Conservation (phyloP, 2,888 invertebrate species). For the Sceliomorpha sp. region DNA sequence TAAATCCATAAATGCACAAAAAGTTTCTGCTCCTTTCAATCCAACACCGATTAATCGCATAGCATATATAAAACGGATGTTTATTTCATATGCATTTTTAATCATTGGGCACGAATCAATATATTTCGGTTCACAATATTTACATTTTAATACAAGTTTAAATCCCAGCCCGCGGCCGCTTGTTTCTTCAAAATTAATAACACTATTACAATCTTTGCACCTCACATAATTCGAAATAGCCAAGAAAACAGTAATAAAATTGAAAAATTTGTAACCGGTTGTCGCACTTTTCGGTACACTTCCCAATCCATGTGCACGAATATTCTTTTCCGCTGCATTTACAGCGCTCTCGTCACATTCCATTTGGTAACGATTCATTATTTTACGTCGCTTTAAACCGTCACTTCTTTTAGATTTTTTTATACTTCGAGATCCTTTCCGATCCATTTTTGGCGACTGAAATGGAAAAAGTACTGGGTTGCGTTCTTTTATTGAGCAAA, state of each 20-base stretch:
- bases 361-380: slow-evolving; percentile 11
- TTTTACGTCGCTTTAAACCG: slow-evolving; percentile 6
- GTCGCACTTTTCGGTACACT: slow-evolving; percentile 13
- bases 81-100: slow-evolving; percentile 14
- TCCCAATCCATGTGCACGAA: slow-evolving; percentile 8
- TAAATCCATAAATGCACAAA: slow-evolving; percentile 56
- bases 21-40: slow-evolving; percentile 28
- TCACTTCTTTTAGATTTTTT: slow-evolving; percentile 5
- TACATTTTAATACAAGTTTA: slow-evolving; percentile 15
- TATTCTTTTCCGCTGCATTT: slow-evolving; percentile 6
- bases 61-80: slow-evolving; percentile 9
- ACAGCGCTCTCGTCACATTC: background rate
- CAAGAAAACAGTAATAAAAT: slow-evolving; percentile 11
- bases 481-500: no score
- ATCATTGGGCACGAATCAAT: slow-evolving; percentile 11
- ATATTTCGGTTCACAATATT: slow-evolving; percentile 11
- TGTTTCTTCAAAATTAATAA: slow-evolving; percentile 12
- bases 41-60: slow-evolving; percentile 30
- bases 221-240: slow-evolving; percentile 13
- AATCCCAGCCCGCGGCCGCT: slow-evolving; percentile 5
- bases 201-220: slow-evolving; percentile 8
- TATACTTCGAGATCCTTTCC: slow-evolving; percentile 1
- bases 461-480: slow-evolving; percentile 3
- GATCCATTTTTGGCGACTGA: slow-evolving; percentile 4
- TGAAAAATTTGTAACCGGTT: slow-evolving; percentile 9